phyloP scores from a whole-genome alignment of 2,113 vertebrate genomes.

The Recurvirostra avosetta region DNA sequence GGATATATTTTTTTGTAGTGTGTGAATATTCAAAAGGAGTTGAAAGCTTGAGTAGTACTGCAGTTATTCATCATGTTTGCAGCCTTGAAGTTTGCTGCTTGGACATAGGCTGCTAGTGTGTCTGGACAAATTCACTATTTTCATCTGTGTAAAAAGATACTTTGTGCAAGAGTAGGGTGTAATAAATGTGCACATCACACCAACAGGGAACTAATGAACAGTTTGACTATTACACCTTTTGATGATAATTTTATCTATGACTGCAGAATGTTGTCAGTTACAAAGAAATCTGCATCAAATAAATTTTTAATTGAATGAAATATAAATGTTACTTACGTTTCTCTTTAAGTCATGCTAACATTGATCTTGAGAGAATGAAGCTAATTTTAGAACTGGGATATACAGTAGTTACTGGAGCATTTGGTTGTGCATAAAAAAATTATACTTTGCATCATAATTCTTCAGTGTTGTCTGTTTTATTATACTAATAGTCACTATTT shows the following conservation, averaged over 20 bases:
- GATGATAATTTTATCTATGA: not conserved
- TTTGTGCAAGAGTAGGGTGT: not conserved
- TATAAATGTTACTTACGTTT: not conserved
- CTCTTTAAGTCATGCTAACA: not conserved
- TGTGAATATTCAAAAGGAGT: not conserved
- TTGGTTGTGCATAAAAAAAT: not conserved
- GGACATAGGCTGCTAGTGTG: not conserved
- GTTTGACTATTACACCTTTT: not conserved
- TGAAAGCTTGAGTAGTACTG: not conserved
- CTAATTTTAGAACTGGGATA: not conserved
- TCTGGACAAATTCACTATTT: not conserved
- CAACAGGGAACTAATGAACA: not conserved
- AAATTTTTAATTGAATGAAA: not conserved
- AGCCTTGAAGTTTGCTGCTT: not conserved
- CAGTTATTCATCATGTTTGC: not conserved
- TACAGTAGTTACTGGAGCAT: not conserved
- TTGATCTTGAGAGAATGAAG: not conserved
- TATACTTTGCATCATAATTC: not conserved
- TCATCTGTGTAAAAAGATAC: not conserved
- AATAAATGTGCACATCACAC: not conserved
- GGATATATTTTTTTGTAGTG: not conserved
- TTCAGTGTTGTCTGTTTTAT: slow-evolving; percentile 14
- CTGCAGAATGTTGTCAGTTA: not conserved
- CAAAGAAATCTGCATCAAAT: not conserved
- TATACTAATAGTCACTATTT: not conserved